A percentile compares a stretch with the other conserved stretches of the same genome.
These are phyloP conservation scores for Anguilla marmorata DNA, from an alignment of 2,797 vertebrate species.

Conservation along the genomic window DNA sequence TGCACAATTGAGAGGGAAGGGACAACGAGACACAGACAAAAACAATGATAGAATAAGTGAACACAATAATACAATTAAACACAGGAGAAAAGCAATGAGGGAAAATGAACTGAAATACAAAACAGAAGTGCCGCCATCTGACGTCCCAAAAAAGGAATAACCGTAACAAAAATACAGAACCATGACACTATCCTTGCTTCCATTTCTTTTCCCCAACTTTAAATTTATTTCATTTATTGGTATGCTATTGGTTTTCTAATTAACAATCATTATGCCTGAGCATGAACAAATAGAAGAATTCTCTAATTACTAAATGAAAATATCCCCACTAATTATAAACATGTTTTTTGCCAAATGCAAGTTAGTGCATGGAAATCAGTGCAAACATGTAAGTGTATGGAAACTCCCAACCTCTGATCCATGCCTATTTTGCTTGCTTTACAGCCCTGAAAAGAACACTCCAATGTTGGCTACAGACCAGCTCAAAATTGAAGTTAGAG, in stretches of 20 bases:
- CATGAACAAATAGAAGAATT: not conserved
- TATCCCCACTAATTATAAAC: not conserved
- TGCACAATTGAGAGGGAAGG: no score
- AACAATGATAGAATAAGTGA: no score
- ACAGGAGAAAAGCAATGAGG: no score
- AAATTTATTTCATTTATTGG: not conserved
- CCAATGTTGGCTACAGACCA: not conserved
- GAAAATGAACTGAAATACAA: no score
- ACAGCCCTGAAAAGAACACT: slow-evolving; percentile 28
- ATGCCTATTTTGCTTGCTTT: slow-evolving; percentile 25
- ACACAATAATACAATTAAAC: no score
- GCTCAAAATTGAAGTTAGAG: not conserved
- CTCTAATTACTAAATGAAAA: not conserved
- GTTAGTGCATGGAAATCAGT: not conserved
- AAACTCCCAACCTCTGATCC: not conserved
- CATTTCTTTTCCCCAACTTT: not conserved
- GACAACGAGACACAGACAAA: no score
- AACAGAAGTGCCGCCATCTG: no score
- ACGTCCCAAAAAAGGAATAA: no score
- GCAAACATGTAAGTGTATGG: not conserved
- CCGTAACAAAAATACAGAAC: not conserved
- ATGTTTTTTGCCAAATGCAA: not conserved
- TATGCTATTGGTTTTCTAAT: not conserved
- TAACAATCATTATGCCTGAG: not conserved
- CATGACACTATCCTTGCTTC: not conserved